These are phyloP conservation scores for Telmatochromis sp. DNA, from an alignment of 2,113 vertebrate species.

Conservation along the genomic window DNA sequence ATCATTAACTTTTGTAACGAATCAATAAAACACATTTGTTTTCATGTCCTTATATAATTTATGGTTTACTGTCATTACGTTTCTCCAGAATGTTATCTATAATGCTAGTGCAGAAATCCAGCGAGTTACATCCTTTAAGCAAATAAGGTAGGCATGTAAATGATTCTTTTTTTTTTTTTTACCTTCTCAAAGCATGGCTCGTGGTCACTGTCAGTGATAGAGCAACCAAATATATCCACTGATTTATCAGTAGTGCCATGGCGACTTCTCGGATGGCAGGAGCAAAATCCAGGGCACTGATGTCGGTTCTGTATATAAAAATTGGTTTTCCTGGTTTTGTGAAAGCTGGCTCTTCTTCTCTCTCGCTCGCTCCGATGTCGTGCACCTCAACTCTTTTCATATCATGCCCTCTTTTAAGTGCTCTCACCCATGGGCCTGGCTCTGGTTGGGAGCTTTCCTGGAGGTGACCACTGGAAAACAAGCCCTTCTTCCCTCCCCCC, in stretches of 20 bases:
- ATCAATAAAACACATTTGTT: not conserved
- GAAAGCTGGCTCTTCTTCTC: not conserved
- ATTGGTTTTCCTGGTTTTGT: not conserved
- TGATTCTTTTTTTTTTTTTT: not conserved
- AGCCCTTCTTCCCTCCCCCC: not conserved
- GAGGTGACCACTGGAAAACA: conserved; percentile 32
- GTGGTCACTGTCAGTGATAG: conserved; percentile 28
- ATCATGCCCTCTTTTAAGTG: not conserved
- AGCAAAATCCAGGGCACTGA: not conserved
- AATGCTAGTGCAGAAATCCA: not conserved
- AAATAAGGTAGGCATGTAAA: not conserved
- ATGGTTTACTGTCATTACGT: not conserved
- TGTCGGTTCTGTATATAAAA: not conserved
- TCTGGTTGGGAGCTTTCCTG: conserved; percentile 13
- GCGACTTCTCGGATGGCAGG: not conserved
- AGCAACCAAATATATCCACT: conserved; percentile 38
- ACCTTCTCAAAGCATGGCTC: conserved; percentile 63
- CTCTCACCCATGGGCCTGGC: conserved; percentile 9
- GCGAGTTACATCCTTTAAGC: not conserved
- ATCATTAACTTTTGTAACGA: conserved; percentile 5
- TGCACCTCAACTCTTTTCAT: conserved; percentile 38
- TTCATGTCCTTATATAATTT: not conserved
- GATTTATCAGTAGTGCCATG: conserved; percentile 33
- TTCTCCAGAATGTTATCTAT: not conserved
- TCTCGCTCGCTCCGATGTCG: not conserved